These are phyloP conservation scores for Oriolus oriolus DNA, from an alignment of 2,113 vertebrate species.

Conservation along the genomic window DNA sequence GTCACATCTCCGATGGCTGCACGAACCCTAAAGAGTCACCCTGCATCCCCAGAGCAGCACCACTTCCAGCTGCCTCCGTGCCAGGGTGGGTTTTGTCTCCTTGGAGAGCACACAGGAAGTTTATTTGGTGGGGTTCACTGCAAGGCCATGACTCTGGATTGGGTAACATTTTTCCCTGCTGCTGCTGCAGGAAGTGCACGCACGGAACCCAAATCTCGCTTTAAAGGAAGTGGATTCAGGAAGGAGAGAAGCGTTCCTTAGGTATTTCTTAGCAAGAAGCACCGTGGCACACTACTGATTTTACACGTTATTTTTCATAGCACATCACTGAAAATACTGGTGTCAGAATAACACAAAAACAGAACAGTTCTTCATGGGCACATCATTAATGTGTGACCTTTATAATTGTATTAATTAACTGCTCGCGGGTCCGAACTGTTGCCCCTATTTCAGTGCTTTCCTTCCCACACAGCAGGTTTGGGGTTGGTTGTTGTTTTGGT, in stretches of 20 bases:
- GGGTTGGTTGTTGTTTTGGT: background rate
- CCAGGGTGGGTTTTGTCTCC: background rate
- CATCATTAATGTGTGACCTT: background rate
- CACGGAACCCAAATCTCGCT: background rate
- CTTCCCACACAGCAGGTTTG: background rate
- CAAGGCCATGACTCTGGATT: background rate
- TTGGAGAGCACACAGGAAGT: background rate
- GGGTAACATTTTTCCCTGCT: background rate
- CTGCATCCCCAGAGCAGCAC: background rate
- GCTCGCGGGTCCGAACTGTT: background rate
- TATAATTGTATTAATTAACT: background rate
- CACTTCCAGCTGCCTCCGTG: background rate
- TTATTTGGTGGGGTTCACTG: background rate
- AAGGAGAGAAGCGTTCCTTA: background rate
- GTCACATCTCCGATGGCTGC: background rate
- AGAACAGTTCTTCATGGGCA: background rate
- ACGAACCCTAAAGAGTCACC: background rate
- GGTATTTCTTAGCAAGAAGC: background rate
- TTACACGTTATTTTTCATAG: background rate
- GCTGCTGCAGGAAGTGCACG: background rate
- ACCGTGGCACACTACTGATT: background rate
- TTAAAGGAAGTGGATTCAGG: background rate
- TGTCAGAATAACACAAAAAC: background rate
- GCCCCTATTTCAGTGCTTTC: background rate
- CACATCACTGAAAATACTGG: background rate